Conservation (phyloP, 1,140 invertebrate species). For the Rhynchophorus ferrugineus region DNA sequence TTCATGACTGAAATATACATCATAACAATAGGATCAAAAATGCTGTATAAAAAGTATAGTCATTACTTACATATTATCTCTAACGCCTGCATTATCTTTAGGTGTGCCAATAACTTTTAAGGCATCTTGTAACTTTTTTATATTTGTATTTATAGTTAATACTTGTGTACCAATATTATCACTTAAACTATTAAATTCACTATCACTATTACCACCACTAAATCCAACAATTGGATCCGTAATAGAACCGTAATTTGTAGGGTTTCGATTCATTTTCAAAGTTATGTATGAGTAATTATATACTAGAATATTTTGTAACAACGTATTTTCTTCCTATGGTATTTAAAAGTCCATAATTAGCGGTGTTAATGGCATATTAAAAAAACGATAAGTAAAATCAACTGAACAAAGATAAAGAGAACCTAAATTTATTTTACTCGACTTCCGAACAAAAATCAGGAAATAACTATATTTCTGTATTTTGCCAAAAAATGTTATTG, state of each 20-base stretch:
- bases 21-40: slow-evolving; percentile 4
- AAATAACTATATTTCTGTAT: no score
- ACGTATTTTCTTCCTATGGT: no score
- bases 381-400: no score
- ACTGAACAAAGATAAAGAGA: no score
- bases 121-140: slow-evolving; percentile 62
- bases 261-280: slow-evolving; percentile 10
- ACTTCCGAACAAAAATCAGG: no score
- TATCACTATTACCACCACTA: slow-evolving; percentile 55
- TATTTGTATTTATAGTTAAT: slow-evolving; percentile 64
- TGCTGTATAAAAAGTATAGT: neutral
- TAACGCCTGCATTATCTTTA: slow-evolving; percentile 58
- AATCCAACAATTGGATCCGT: slow-evolving; percentile 31
- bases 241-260: slow-evolving; percentile 36
- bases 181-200: slow-evolving; percentile 56
- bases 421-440: no score
- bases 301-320: no score
- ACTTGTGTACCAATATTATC: slow-evolving; percentile 73
- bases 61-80: slow-evolving; percentile 57
- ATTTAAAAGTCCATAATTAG: no score
- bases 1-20: slow-evolving; percentile 55
- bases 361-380: no score
- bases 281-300: no score
- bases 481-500: no score
- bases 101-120: slow-evolving; percentile 68